Evolutionary conservation across 2,113 vertebrate genomes (phyloP).

Genomic region (Rhadina sibilatrix): DNA sequence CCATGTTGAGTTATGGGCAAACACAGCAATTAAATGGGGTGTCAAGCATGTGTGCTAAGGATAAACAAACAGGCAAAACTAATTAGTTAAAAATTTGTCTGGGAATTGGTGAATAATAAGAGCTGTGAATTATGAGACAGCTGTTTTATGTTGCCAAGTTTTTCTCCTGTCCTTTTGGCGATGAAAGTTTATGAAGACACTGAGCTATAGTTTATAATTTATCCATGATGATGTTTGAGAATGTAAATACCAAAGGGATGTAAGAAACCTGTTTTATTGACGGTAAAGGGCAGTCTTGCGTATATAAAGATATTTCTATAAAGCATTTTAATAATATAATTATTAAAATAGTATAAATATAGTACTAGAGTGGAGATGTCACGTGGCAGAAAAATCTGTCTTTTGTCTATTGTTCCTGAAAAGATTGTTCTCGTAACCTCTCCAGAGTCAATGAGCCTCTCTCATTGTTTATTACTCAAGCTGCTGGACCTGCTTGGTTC

Average conservation of each 20-base stretch:
- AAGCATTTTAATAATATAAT: neutral
- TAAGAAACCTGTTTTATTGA: neutral
- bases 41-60: neutral
- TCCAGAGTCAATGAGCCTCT: neutral
- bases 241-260: neutral
- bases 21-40: conserved; percentile 16
- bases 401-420: neutral
- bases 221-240: accelerated
- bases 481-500: neutral
- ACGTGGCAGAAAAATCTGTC: neutral
- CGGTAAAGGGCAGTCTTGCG: neutral
- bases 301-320: neutral
- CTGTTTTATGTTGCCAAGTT: neutral
- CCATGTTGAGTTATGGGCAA: neutral
- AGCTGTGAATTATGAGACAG: neutral
- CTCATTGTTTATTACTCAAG: neutral
- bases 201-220: neutral
- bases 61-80: conserved; percentile 35
- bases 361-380: neutral
- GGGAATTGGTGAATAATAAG: conserved; percentile 12
- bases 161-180: neutral
- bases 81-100: conserved; percentile 27
- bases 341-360: neutral
- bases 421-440: neutral
- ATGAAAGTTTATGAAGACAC: neutral